phyloP scores from a whole-genome alignment of 2,113 vertebrate species.

The Spermophilus dauricus region DNA sequence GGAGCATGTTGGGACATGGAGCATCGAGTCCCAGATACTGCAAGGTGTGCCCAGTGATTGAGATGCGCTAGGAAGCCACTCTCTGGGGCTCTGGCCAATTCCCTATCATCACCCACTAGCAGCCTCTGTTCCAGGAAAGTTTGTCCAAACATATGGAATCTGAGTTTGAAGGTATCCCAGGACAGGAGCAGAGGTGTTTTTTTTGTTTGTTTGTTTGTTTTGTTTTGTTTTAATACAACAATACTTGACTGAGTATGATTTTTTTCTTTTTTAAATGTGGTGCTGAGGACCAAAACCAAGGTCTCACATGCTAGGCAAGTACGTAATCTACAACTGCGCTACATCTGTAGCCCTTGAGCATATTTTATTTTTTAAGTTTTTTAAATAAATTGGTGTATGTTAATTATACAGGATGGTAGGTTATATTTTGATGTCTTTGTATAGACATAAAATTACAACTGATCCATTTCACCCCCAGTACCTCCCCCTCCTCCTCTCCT shows the following conservation, averaged over 20 bases:
- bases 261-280: neutral
- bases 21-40: fast-evolving
- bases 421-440: neutral
- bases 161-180: neutral
- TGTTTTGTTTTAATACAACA: neutral
- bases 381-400: neutral
- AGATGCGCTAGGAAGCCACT: neutral
- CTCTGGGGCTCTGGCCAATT: neutral
- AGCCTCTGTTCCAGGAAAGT: fast-evolving
- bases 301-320: neutral
- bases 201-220: neutral
- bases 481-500: too few relatives aligned
- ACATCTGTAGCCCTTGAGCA: neutral
- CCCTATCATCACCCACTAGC: fast-evolving
- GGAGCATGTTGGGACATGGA: fast-evolving
- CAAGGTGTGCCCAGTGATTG: too few relatives aligned
- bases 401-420: neutral
- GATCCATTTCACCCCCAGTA: neutral
- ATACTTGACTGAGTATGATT: neutral
- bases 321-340: neutral
- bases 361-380: neutral
- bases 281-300: neutral
- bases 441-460: neutral
- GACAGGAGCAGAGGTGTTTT: neutral
- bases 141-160: too few relatives aligned